phyloP scores from a whole-genome alignment of 2,888 invertebrate genomes.

The Hypolimnas misippus region DNA sequence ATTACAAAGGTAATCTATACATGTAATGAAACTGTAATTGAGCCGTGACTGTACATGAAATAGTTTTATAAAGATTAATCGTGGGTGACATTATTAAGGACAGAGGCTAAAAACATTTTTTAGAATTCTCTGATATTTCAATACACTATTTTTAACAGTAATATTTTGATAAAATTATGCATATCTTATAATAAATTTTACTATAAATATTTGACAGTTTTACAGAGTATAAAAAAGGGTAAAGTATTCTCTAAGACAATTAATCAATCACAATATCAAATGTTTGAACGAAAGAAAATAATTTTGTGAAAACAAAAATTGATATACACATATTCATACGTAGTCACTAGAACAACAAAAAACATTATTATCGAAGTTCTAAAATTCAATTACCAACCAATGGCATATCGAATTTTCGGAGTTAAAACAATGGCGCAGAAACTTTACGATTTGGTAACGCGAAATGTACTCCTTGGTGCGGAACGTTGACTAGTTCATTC shows the following conservation, averaged over 20 bases:
- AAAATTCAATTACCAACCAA: conserved; percentile 49
- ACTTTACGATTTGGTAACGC: conserved; percentile 54
- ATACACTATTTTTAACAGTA: too few species aligned
- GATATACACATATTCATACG: background rate
- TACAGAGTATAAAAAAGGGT: too few species aligned
- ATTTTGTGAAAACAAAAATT: too few species aligned
- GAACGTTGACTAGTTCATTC: conserved; percentile 46
- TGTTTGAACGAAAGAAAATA: too few species aligned
- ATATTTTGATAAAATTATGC: too few species aligned
- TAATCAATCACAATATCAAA: too few species aligned
- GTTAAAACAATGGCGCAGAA: conserved; percentile 56
- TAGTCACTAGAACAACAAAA: background rate
- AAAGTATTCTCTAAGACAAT: too few species aligned
- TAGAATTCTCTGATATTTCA: background rate
- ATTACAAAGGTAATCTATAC: background rate
- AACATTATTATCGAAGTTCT: background rate
- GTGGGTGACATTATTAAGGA: background rate
- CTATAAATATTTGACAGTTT: too few species aligned
- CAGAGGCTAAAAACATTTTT: background rate
- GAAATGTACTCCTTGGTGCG: conserved; percentile 51
- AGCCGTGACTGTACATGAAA: background rate
- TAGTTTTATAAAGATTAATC: background rate
- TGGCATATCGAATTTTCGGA: conserved; percentile 54
- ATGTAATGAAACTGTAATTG: background rate
- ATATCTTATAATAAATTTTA: too few species aligned